These are phyloP conservation scores for Rhinogobio ventralis DNA, from an alignment of 2,797 vertebrate genomes.

Conservation along the genomic window DNA sequence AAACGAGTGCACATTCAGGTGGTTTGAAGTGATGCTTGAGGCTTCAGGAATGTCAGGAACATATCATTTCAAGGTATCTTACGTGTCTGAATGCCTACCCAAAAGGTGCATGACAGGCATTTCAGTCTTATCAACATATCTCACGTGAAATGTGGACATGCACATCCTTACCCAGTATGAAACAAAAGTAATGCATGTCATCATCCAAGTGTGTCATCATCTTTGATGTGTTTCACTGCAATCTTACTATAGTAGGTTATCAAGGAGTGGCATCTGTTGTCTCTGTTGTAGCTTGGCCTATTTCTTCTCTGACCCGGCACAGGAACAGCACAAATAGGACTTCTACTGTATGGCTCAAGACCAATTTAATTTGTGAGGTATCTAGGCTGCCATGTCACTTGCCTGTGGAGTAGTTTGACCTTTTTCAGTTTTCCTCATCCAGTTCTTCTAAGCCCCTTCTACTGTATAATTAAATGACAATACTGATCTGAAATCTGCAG, in stretches of 20 bases:
- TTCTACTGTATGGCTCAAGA: constrained; percentile 20
- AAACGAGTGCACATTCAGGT: background rate
- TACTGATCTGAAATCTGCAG: constrained; percentile 1
- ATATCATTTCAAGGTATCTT: background rate
- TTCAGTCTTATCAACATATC: constrained; percentile 20
- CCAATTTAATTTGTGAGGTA: constrained; percentile 21
- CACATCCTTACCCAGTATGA: background rate
- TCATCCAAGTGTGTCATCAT: constrained; percentile 5
- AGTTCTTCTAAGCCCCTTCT: background rate
- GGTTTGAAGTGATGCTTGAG: constrained; percentile 1
- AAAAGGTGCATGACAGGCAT: background rate
- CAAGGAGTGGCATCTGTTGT: constrained; percentile 43
- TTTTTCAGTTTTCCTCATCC: background rate
- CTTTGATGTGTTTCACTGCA: background rate
- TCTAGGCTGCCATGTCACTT: constrained; percentile 7
- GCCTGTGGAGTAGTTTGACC: background rate
- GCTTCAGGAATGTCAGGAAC: constrained; percentile 6
- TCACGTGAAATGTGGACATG: background rate
- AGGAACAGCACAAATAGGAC: constrained; percentile 28
- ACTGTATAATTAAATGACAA: background rate
- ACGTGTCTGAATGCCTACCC: background rate
- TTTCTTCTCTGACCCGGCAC: constrained; percentile 29
- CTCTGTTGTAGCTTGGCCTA: constrained; percentile 41
- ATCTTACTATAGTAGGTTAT: constrained; percentile 50
- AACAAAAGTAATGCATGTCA: constrained; percentile 1